Evolutionary conservation across 2,888 invertebrate species (phyloP), one percentile per base, ranked within the genome.

Genomic region (Hirtodrosophila cameraria): DNA sequence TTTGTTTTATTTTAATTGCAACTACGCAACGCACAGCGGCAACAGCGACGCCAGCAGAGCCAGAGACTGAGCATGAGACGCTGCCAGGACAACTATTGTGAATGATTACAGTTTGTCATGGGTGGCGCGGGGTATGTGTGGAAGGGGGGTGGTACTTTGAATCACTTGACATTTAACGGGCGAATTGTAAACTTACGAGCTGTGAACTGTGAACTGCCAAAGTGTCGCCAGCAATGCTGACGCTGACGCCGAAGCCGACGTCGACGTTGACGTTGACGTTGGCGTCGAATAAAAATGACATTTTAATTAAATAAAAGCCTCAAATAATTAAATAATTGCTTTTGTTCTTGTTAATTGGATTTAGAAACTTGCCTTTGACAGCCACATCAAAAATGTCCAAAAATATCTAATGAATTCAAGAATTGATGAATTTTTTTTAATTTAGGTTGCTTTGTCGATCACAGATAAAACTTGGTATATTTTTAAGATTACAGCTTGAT

Each of bases 1-100:
- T 75, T 75, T 73, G 65, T 70, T 59, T 69, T 69, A 69, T 75
- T 73, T 74, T 74, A 74, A 73, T 73, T 73, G 69, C 72, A 68
- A 57, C 50, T 55, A 52, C 49, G 73, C 73, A 50, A 50, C 48
- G 13, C 16, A 12, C 50, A 53, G 52, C 36, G 30, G 33, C 25
- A 15, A 9, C 45, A 48, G 46, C 42, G 20, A 20, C 30, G 15
- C 15, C 36, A n/a, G 43, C 31, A 42, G 23, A 25, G 27, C 2
- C 27, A 33, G 12, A 13, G 27, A 20, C 38, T 18, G 62, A 18
- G 18, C 1, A 3, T 27, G 33, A 28, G 36, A 11, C 16, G 13
- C 30, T 12, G 31, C 12, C 41, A 41, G 8, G 28, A 28, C 38
- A 30, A 25, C n/a, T 38, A 35, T 42, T 52, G 33, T 42, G 33